Evolutionary conservation across 35 echinoderm and acorn worm species (phyloP).

Genomic region (Antedon bifida): DNA sequence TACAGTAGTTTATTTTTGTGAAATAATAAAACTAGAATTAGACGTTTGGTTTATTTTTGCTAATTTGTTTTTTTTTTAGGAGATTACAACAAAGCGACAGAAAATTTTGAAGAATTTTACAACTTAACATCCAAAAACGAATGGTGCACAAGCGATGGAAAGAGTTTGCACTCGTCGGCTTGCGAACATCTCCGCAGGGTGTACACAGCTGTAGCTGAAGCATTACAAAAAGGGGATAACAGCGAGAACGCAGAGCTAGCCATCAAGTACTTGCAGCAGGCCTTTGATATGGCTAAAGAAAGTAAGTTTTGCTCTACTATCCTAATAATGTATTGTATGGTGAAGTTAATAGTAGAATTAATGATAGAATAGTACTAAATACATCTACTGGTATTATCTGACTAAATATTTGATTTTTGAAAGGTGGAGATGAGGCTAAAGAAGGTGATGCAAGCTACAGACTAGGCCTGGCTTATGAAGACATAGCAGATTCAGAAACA

Average conservation of each 20-base stretch:
- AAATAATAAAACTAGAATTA: too few relatives aligned
- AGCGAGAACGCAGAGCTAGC: slow-evolving; percentile 45
- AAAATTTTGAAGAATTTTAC: slow-evolving; percentile 85
- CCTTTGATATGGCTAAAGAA: slow-evolving; percentile 98
- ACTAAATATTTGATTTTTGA: neutral
- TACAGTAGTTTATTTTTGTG: too few relatives aligned
- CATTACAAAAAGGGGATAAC: slow-evolving; percentile 18
- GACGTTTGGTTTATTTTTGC: too few relatives aligned
- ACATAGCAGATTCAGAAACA: slow-evolving; percentile 63
- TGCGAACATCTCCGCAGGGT: slow-evolving; percentile 87
- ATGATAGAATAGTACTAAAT: too few relatives aligned
- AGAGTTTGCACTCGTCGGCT: slow-evolving; percentile 48
- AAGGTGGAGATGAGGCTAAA: slow-evolving; percentile 63
- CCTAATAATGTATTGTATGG: too few relatives aligned
- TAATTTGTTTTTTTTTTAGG: slow-evolving; percentile 41
- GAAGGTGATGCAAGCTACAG: slow-evolving; percentile 86
- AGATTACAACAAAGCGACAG: slow-evolving; percentile 44
- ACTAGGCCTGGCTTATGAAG: slow-evolving; percentile 81
- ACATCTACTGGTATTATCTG: too few relatives aligned
- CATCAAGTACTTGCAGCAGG: slow-evolving; percentile 64
- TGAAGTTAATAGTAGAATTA: too few relatives aligned
- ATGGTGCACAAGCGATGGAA: slow-evolving; percentile 50
- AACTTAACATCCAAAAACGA: slow-evolving; percentile 30
- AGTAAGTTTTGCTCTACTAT: slow-evolving; percentile 56
- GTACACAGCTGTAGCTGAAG: slow-evolving; percentile 83